Evolutionary conservation across 2,113 vertebrate species (phyloP), one percentile per base, ranked within the genome.

Genomic region (Apteryx mantelli): DNA sequence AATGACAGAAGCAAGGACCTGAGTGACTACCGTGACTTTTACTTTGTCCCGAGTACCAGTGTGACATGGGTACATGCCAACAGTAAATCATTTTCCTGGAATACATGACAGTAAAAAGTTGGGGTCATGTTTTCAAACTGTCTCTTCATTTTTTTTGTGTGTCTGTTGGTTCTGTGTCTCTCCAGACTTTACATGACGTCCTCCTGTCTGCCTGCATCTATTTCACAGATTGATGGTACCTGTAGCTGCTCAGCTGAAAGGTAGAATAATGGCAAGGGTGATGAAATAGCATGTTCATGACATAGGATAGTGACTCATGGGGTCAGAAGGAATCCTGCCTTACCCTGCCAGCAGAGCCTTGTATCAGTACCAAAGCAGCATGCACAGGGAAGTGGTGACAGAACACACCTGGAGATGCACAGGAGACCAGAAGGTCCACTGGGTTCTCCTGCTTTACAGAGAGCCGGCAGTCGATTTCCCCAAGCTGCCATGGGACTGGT

Each of bases 81-180:
- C 82, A 93, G 94, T 97, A 98, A 93, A 94, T 84, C 94, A 88
- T 88, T 84, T 91, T 90, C 80, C 78, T 93, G 79, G 66, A 87
- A 82, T 78, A 75, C 55, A 68, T 11, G 56, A 94, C 87, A 94
- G 77, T 85, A 89, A 96, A 82, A 90, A 94, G 95, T 83, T 92
- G 90, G 92, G 96, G 97, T 97, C 98, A 94, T 86, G 93, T 96
- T 98, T 98, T 94, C 96, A 96, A 96, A 97, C 79, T 87, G 93
- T 46, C 70, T 95, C 93, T 96, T 95, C 78, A 91, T 71, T 89
- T 24, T 71, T 12, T 70, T 81, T 46, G 28, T 22, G 17, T 91
- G 75, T 89, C 92, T 95, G 74, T 93, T 89, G 55, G 55, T 95
- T 90, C 50, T 55, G 82, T 93, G 89, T 95, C 94, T 95, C 91